Base-by-base conservation (phyloP, 2,797 vertebrate species). In the Petrocephalus schoutedeni region DNA sequence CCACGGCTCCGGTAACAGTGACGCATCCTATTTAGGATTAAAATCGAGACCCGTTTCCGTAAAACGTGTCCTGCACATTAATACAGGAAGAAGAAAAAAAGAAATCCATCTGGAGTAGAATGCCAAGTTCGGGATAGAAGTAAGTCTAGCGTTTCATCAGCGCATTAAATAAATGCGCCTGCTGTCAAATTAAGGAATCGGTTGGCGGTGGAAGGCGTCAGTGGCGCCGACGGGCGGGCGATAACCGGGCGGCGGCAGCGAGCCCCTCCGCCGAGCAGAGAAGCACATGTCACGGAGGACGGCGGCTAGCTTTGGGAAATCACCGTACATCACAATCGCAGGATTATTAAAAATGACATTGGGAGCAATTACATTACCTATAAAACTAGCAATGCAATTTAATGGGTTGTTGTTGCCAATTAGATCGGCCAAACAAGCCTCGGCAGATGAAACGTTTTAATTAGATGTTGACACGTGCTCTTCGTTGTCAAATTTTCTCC, bases 381-480 rank as follows among this genome's bases (percentile, higher is more conserved):
- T 89, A 67, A 89, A 88, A 67, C 59, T 89, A 80, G 57, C 23
- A 89, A 87, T 85, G 83, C 19, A 85, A 86, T 71, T 57, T 86
- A 89, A 89, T 74, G 87, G 90, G 87, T 91, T 89, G 89, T 88
- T 87, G 49, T 90, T 89, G 88, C 87, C 88, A 88, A 91, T 91
- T 89, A 89, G 88, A 21, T 87, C 87, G 86, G 59, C 87, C 82
- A 88, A 88, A 87, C 85, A 87, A 84, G 87, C 85, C 41, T 32
- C 57, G 32, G 45, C 64, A 64, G 80, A 91, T 85, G 64, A 90
- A 88, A 86, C 85, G 45, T 86, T 90, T 89, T 58, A 89, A 89
- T 89, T 71, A 86, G 58, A 54, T 85, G 77, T 67, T 56, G 45
- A 49, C 85, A 85, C 19, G 86, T 51, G 16, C 53, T 57, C 57